A percentile compares a stretch with the other conserved stretches of the same genome.
phyloP scores from a whole-genome alignment of 2,113 vertebrate genomes.

The Perccottus glenii region DNA sequence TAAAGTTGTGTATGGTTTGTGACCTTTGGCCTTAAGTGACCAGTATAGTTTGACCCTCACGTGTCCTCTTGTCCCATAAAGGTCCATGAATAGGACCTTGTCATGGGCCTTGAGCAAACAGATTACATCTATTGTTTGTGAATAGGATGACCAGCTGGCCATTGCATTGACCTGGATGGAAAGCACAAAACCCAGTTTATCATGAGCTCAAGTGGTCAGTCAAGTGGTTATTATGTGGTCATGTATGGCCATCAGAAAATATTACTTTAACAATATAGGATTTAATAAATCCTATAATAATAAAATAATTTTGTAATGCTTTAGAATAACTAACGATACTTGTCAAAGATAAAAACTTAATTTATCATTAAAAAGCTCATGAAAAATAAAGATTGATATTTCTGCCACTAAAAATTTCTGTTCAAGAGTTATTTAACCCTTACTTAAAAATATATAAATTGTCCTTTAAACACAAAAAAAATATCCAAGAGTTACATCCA shows the following conservation, averaged over 20 bases:
- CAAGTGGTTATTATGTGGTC: not conserved
- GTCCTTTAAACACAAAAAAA: too few relatives aligned
- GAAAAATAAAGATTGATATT: too few relatives aligned
- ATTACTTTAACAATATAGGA: too few relatives aligned
- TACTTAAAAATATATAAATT: too few relatives aligned
- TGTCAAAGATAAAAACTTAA: too few relatives aligned
- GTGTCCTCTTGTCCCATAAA: constrained; percentile 55
- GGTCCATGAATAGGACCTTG: constrained; percentile 59
- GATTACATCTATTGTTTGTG: constrained; percentile 66
- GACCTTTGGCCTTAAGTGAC: constrained; percentile 65
- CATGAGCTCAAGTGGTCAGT: constrained; percentile 3
- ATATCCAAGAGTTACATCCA: too few relatives aligned
- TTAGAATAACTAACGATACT: too few relatives aligned
- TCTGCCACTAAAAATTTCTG: too few relatives aligned
- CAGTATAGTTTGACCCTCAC: constrained; percentile 60
- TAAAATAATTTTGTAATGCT: too few relatives aligned
- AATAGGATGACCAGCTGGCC: constrained; percentile 63
- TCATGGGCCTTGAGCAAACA: constrained; percentile 67
- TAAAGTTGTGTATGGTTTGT: constrained; percentile 57
- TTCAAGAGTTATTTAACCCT: too few relatives aligned
- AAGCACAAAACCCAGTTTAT: constrained; percentile 29
- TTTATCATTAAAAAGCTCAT: too few relatives aligned
- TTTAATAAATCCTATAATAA: too few relatives aligned
- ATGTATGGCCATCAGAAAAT: not conserved
- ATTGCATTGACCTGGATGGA: constrained; percentile 51